These are phyloP conservation scores for Coregonus suidteri DNA, from an alignment of 2,797 vertebrate genomes.

Conservation along the genomic window DNA sequence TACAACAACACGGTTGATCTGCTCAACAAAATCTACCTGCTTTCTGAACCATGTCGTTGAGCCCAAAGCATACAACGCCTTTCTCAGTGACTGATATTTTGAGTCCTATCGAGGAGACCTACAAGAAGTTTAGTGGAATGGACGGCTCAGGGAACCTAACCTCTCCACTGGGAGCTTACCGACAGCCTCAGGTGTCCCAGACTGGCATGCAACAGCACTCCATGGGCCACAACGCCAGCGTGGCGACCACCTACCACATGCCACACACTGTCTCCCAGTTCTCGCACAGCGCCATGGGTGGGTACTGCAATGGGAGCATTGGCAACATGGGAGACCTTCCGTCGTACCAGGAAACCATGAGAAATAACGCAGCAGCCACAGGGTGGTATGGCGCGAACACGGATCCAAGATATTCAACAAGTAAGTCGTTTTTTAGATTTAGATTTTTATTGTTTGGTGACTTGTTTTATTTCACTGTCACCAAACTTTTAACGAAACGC, in stretches of 20 bases:
- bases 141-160: conserved; percentile 88
- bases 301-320: conserved; percentile 96
- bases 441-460: conserved; percentile 10
- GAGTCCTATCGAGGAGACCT: conserved; percentile 98
- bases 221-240: conserved; percentile 86
- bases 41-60: conserved; percentile 98
- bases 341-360: conserved; percentile 92
- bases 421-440: conserved; percentile 77
- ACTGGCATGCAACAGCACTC: conserved; percentile 89
- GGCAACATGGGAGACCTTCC: conserved; percentile 94
- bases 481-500: background rate
- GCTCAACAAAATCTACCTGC: conserved; percentile 82
- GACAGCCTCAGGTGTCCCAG: conserved; percentile 84
- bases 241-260: conserved; percentile 91
- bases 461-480: conserved; percentile 6
- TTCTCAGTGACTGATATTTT: conserved; percentile 99
- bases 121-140: conserved; percentile 96
- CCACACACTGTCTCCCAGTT: conserved; percentile 92
- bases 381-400: conserved; percentile 94
- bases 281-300: conserved; percentile 90
- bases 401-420: conserved; percentile 94
- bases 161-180: conserved; percentile 87
- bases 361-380: conserved; percentile 86
- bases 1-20: conserved; percentile 85
- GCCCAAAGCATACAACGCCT: conserved; percentile 99